Evolutionary conservation across 2,888 invertebrate species (phyloP).

Genomic region (Parnassius glacialis): DNA sequence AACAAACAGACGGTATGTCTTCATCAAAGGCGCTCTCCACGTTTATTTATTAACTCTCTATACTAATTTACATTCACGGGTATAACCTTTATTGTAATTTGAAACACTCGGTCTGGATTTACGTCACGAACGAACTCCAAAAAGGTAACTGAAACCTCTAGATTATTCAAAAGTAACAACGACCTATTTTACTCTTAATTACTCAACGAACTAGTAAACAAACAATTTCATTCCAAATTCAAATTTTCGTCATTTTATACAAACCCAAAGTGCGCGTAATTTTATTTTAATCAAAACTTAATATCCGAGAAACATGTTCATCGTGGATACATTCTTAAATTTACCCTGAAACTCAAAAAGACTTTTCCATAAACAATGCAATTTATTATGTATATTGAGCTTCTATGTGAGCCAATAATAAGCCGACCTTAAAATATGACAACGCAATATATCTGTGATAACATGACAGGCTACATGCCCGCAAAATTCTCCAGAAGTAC

Average conservation of each 20-base stretch:
- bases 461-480: constrained; percentile 16
- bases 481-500: constrained; percentile 4
- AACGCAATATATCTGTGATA: constrained; percentile 13
- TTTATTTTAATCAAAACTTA: no score
- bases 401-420: background rate
- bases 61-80: no score
- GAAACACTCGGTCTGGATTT: background rate
- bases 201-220: background rate
- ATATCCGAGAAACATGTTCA: no score
- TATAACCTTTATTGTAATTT: background rate
- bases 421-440: constrained; percentile 10
- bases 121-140: background rate
- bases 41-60: constrained; percentile 5
- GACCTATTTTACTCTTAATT: no score
- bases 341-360: no score
- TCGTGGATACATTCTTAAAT: no score
- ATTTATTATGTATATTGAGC: no score
- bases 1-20: constrained; percentile 1
- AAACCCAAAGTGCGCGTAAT: no score
- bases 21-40: constrained; percentile 2
- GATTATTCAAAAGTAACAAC: no score
- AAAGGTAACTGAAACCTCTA: no score
- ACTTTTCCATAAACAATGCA: no score
- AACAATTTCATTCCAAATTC: background rate
- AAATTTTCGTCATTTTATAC: no score